Conservation (phyloP, 2,888 invertebrate genomes). For the Mongoloraphidia duomilia region DNA sequence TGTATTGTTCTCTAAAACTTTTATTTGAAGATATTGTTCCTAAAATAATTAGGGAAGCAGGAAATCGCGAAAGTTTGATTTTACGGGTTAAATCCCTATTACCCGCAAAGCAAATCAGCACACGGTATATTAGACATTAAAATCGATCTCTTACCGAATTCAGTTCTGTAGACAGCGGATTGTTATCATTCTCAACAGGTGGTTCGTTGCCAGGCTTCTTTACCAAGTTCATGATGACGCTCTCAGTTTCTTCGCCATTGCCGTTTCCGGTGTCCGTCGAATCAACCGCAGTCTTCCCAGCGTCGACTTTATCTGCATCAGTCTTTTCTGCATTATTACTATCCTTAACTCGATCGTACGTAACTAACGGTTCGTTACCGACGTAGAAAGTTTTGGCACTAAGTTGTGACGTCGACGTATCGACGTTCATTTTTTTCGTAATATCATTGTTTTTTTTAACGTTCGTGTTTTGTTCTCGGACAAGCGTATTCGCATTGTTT, state of each 20-base stretch:
- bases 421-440: neutral
- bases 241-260: conserved; percentile 10
- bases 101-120: no score
- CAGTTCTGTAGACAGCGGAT: no score
- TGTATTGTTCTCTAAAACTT: no score
- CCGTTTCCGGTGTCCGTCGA: conserved; percentile 9
- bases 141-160: no score
- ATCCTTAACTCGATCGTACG: neutral
- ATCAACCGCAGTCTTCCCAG: conserved; percentile 7
- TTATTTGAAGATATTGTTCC: no score
- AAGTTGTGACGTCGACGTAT: neutral
- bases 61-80: no score
- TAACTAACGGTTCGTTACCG: neutral
- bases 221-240: neutral
- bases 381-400: neutral
- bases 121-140: no score
- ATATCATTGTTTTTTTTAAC: neutral
- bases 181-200: neutral
- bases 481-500: neutral
- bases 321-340: neutral
- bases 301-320: neutral
- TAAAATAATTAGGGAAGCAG: no score
- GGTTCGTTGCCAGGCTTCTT: conserved; percentile 6
- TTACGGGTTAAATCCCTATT: no score
- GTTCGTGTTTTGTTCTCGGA: neutral